Base-by-base conservation (phyloP, 2,888 invertebrate species). In the Meloe dianella region DNA sequence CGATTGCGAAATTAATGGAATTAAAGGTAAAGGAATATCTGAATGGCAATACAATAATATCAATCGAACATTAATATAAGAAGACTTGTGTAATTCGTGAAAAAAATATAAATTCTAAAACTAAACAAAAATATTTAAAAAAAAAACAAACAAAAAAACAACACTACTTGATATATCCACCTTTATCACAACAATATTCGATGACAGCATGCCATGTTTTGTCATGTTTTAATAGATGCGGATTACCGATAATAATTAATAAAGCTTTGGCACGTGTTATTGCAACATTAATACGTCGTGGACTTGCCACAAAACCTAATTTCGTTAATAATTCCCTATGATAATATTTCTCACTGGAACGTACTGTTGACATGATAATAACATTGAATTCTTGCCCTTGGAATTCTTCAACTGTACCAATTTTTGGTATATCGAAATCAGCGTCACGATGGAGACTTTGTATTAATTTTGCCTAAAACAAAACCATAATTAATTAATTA, bases 201-300 rank as follows among this genome's bases (percentile, higher is more conserved):
- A 94, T 84, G 8, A 92, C 86, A 70, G 85, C 84, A 17, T 87
- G 84, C 95, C 95, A 95, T 73, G 88, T 85, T 0, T 85, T 83
- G 80, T 95, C 94, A 30, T 84, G 80, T 3, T 83, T 80, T 24
- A 95, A 81, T 29, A 94, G 82, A 75, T 89, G 86, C 0, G 96
- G 95, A 85, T 96, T 93, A 57, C 97, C 97, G 73, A 96, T 87
- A 61, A 97, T 86, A 47, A 97, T 86, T 6, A 93, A 86, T 29
- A 96, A 85, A 8, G 91, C 88, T 80, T 92, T 89, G 10, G 95
- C 93, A 72, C 97, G 88, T 0, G 95, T 96, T 60, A 97, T 87
- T 1, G 95, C 92, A 0, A 97, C 97, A 84, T 97, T 98, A 75
- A 97, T 86, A 67, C 97, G 87, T 80, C 92, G 92, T 0, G 92